Evolutionary conservation across 2,797 vertebrate genomes (phyloP), one percentile per base, ranked within the genome.

Genomic region (Sardinella longiceps): DNA sequence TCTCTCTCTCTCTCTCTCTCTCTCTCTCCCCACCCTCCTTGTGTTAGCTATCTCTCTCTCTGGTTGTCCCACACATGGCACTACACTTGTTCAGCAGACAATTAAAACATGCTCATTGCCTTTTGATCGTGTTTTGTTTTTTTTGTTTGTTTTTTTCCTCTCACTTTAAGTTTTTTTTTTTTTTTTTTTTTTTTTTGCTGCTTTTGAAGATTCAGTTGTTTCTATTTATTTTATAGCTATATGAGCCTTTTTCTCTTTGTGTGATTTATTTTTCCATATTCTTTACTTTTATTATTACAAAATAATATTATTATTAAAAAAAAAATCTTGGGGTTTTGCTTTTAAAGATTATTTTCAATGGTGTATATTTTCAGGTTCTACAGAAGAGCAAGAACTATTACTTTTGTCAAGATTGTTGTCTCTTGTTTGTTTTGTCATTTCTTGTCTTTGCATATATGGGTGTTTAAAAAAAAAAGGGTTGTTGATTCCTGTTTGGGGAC

Each of bases 171-270:
- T 84, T 51, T 12, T 89, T 91, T 87, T 86, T 43, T 84, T 51
- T 12, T 89, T 91, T 87, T 86, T n/a, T n/a, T n/a, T 43, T 84
- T 51, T 12, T 89, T 91, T 87, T 86, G 90, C 91, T 94, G 92
- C 93, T 94, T 94, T 74, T 88, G 88, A 92, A 82, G 91, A 92
- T 94, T 93, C 92, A 87, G 14, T 91, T 90, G 81, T 92, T 94
- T 94, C 85, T 96, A 95, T 95, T 95, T 96, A 95, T 95, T 95
- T 94, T 89, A 93, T 91, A 91, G 90, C 84, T 90, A 85, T 88
- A 87, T 87, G 87, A 92, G 85, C 82, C 82, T 91, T 90, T 81
- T 90, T 81, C 85, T 87, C 81, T 85, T 70, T 86, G 83, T 88
- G 82, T 91, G 88, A 90, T 92, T 90, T 39, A 66, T 85, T 85